Evolutionary conservation across 2,113 vertebrate species (phyloP).

Genomic region (Bettongia penicillata): DNA sequence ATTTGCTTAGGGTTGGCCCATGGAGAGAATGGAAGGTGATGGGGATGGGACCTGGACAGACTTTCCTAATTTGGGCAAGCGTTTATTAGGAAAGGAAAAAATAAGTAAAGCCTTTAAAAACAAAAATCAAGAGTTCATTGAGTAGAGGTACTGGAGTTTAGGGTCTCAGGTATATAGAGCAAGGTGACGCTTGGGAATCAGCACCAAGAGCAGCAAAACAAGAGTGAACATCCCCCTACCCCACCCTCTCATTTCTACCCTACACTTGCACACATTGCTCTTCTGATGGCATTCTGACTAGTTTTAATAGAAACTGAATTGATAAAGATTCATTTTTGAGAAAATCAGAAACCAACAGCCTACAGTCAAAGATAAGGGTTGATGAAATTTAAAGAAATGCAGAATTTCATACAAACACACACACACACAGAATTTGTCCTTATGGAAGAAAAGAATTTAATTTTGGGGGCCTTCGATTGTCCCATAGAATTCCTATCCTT

Average conservation of each 20-base stretch:
- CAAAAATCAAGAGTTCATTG: neutral
- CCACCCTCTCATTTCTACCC: neutral
- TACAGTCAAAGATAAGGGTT: neutral
- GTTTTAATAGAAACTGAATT: neutral
- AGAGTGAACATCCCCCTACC: neutral
- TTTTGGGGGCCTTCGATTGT: neutral
- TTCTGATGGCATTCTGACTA: neutral
- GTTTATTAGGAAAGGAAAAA: neutral
- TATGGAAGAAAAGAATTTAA: neutral
- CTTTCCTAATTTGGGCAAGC: neutral
- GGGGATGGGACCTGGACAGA: too few species aligned
- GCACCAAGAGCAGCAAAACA: neutral
- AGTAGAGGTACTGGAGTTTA: neutral
- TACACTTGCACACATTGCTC: neutral
- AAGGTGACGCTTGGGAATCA: neutral
- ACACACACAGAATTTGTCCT: neutral
- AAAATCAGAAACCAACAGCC: neutral
- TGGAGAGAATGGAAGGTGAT: neutral
- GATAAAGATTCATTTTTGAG: neutral
- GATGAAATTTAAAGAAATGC: neutral
- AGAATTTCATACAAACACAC: neutral
- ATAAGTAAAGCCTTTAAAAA: too few species aligned
- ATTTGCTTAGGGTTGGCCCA: neutral
- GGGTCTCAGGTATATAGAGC: neutral
- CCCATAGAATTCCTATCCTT: neutral